These are phyloP conservation scores for Drosophila pruinosa DNA, from an alignment of 1,140 invertebrate species.

Conservation along the genomic window DNA sequence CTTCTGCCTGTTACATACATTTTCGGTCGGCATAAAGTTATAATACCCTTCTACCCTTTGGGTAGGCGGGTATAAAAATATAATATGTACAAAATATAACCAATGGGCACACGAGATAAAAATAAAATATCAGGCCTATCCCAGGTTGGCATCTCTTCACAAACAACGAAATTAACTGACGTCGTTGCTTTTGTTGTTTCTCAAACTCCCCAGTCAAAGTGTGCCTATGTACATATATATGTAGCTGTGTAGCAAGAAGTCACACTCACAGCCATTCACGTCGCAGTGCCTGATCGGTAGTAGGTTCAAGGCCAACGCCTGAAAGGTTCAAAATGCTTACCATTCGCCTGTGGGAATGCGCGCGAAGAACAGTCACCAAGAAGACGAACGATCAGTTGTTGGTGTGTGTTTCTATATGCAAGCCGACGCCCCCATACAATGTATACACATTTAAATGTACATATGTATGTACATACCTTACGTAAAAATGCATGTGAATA, in stretches of 20 bases:
- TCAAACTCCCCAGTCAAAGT: slow-evolving; percentile 56
- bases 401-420: too few relatives aligned
- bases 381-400: slow-evolving; percentile 3
- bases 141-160: neutral
- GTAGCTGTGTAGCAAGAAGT: slow-evolving; percentile 59
- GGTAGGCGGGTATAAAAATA: too few relatives aligned
- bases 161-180: slow-evolving; percentile 30
- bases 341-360: slow-evolving; percentile 7
- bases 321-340: slow-evolving; percentile 71
- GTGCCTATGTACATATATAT: slow-evolving; percentile 12
- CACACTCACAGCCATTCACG: slow-evolving; percentile 9
- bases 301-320: slow-evolving; percentile 74
- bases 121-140: too few relatives aligned
- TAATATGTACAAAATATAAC: too few relatives aligned
- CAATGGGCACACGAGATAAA: too few relatives aligned
- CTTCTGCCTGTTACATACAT: too few relatives aligned
- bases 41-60: too few relatives aligned
- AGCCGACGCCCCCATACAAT: too few relatives aligned
- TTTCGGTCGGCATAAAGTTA: too few relatives aligned
- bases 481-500: neutral
- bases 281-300: slow-evolving; percentile 41
- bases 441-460: neutral
- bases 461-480: neutral
- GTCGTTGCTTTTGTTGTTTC: slow-evolving; percentile 28
- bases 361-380: slow-evolving; percentile 19